A percentile compares a stretch with the other conserved stretches of the same genome.
These are phyloP conservation scores for Linnaemya vulpina DNA, from an alignment of 2,888 invertebrate genomes.

Conservation along the genomic window DNA sequence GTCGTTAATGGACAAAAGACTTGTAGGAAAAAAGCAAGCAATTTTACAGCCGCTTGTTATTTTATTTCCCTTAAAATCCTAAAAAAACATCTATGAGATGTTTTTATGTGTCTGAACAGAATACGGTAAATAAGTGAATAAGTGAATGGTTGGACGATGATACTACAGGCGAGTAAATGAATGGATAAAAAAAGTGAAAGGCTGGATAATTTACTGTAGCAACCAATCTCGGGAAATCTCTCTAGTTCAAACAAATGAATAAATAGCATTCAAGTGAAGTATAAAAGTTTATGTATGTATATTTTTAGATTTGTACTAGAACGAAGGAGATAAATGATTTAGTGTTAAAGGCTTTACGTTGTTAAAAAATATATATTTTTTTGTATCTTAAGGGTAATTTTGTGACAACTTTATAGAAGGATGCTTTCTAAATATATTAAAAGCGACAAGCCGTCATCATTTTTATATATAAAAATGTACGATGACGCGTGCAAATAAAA, in stretches of 20 bases:
- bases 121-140: constrained; percentile 49
- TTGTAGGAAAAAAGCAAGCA: constrained; percentile 2
- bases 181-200: constrained; percentile 19
- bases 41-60: constrained; percentile 14
- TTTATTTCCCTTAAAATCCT: constrained; percentile 49
- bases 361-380: constrained; percentile 39
- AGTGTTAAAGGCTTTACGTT: constrained; percentile 47
- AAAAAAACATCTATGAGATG: constrained; percentile 40
- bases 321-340: constrained; percentile 51
- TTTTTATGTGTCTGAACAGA: constrained; percentile 29
- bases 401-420: constrained; percentile 57
- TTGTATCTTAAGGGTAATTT: constrained; percentile 52
- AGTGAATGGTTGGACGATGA: constrained; percentile 35
- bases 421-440: constrained; percentile 62
- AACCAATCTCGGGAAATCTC: constrained; percentile 49
- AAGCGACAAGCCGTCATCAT: constrained; percentile 55
- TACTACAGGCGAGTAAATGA: constrained; percentile 42
- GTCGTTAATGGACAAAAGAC: constrained; percentile 64
- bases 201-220: constrained; percentile 38
- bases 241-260: constrained; percentile 29
- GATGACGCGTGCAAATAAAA: constrained; percentile 12
- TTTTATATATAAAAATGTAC: constrained; percentile 18
- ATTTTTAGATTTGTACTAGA: not conserved
- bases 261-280: constrained; percentile 49
- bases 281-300: not conserved